Conservation (phyloP, 2,888 invertebrate genomes). For the Eupeodes luniger region DNA sequence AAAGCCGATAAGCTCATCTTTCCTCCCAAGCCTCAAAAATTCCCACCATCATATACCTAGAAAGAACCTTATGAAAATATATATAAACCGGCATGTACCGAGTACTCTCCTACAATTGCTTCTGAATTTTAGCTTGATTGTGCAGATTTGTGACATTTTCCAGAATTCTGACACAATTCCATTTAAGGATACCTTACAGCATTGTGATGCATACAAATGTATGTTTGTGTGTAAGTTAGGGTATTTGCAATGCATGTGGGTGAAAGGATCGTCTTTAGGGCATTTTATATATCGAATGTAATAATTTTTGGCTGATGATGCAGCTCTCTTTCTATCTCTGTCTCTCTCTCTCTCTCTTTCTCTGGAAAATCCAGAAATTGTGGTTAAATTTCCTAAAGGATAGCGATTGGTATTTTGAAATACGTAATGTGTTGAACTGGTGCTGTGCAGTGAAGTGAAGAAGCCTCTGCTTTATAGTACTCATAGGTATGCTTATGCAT, state of each 20-base stretch:
- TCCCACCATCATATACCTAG: background rate
- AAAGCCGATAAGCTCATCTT: slow-evolving; percentile 23
- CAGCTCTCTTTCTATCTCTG: background rate
- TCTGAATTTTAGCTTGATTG: slow-evolving; percentile 61
- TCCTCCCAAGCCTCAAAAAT: background rate
- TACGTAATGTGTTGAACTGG: background rate
- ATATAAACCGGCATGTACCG: too few relatives aligned
- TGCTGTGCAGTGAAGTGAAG: background rate
- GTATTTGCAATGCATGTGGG: background rate
- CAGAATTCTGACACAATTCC: slow-evolving; percentile 61
- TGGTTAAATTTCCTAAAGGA: slow-evolving; percentile 28
- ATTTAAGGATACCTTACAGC: slow-evolving; percentile 41
- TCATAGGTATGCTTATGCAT: background rate
- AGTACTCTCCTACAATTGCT: slow-evolving; percentile 29
- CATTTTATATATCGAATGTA: slow-evolving; percentile 10
- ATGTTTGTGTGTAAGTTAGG: too few relatives aligned
- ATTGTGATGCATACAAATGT: background rate
- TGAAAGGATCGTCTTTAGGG: slow-evolving; percentile 37
- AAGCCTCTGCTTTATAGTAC: background rate
- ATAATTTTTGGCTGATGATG: slow-evolving; percentile 30
- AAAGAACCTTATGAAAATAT: too few relatives aligned
- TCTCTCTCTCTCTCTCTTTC: background rate
- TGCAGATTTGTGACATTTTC: slow-evolving; percentile 68
- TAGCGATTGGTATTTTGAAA: slow-evolving; percentile 43
- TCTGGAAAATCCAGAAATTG: slow-evolving; percentile 20